phyloP scores from a whole-genome alignment of 64 coral and sea anemone genomes.

The Montipora capricornis region DNA sequence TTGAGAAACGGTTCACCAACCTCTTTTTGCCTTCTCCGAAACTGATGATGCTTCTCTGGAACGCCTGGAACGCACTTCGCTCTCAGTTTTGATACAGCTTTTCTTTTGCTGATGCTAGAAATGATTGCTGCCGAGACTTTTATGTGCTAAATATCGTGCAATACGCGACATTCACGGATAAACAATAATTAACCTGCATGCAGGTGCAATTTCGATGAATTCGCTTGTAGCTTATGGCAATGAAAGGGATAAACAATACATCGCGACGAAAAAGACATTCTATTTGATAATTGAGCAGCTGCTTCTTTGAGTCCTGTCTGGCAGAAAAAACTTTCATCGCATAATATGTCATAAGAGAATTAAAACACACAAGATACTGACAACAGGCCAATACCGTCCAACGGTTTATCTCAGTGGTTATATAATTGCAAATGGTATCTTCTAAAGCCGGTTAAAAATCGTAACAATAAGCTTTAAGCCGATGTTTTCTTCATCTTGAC shows the following conservation, averaged over 20 bases:
- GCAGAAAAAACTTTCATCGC: not conserved
- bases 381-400: no score
- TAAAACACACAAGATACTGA: no score
- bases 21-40: no score
- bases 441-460: not conserved
- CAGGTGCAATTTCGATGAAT: not conserved
- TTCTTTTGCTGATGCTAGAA: not conserved
- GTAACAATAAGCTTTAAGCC: not conserved
- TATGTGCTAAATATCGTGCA: not conserved
- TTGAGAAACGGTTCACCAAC: no score
- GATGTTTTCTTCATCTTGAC: not conserved
- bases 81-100: not conserved
- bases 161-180: not conserved
- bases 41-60: no score
- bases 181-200: not conserved
- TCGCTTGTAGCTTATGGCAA: not conserved
- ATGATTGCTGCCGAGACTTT: not conserved
- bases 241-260: not conserved
- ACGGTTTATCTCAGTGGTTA: no score
- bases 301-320: not conserved
- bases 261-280: not conserved
- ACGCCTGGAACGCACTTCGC: not conserved
- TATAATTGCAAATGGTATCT: no score
- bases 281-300: conserved; percentile 6
- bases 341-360: not conserved